phyloP scores from a whole-genome alignment of 1,140 invertebrate genomes.

The Pollicipes pollicipes region DNA sequence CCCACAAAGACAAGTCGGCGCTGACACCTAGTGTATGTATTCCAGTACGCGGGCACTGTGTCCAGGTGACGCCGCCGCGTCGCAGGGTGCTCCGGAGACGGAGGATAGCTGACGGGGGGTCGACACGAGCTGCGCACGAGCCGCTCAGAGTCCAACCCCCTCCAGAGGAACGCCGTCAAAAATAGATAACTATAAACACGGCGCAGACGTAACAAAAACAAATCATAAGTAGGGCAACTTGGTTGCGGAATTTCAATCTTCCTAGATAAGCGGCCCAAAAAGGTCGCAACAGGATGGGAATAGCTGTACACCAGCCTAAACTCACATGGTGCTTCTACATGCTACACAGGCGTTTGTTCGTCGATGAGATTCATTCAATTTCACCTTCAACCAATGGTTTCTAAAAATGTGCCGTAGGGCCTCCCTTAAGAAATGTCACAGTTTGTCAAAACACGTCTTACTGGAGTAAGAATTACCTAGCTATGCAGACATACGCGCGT shows the following conservation, averaged over 20 bases:
- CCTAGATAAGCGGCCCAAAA: slow-evolving; percentile 17
- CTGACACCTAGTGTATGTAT: too few relatives aligned
- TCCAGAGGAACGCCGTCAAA: too few relatives aligned
- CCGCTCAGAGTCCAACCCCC: too few relatives aligned
- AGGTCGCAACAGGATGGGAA: neutral
- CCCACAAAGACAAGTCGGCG: too few relatives aligned
- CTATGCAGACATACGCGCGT: neutral
- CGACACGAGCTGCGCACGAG: too few relatives aligned
- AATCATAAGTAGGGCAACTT: slow-evolving; percentile 21
- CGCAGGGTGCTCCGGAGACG: too few relatives aligned
- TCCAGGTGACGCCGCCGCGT: too few relatives aligned
- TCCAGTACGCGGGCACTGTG: too few relatives aligned
- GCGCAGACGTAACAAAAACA: neutral
- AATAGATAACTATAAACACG: neutral
- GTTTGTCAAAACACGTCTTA: too few relatives aligned
- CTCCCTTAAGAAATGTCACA: too few relatives aligned
- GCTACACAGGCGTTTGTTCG: neutral
- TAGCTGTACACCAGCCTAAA: neutral
- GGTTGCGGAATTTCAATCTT: slow-evolving; percentile 24
- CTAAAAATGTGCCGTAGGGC: neutral
- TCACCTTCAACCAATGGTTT: neutral
- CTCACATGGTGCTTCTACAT: neutral
- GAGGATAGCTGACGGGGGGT: too few relatives aligned
- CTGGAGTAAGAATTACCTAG: too few relatives aligned
- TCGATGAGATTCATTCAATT: neutral